Conservation (phyloP, 2,797 vertebrate species). For the Chaetodon trifasciatus region DNA sequence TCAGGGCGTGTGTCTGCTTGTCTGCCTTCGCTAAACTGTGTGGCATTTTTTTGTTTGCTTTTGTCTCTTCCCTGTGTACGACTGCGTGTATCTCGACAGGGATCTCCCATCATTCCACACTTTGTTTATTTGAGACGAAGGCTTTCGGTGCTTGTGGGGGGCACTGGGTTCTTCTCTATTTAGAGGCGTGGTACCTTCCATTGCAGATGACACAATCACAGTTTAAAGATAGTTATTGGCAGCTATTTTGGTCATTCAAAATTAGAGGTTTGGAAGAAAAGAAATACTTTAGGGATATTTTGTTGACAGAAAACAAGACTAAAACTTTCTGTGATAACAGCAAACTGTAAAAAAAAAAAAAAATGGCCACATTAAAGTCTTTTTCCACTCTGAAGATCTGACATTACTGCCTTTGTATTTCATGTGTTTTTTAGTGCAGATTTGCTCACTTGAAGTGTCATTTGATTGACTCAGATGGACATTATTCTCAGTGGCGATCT, state of each 20-base stretch:
- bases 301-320: too few species aligned
- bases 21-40: slow-evolving; percentile 59
- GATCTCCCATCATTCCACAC: slow-evolving; percentile 74
- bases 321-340: too few species aligned
- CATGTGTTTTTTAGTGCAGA: not conserved
- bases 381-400: not conserved
- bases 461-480: not conserved
- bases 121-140: slow-evolving; percentile 73
- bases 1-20: slow-evolving; percentile 69
- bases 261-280: not conserved
- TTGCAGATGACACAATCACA: not conserved
- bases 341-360: too few species aligned
- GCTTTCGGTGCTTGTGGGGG: slow-evolving; percentile 62
- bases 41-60: slow-evolving; percentile 70
- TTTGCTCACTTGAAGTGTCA: not conserved
- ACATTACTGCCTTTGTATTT: too few species aligned
- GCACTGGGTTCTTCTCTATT: slow-evolving; percentile 20
- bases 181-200: slow-evolving; percentile 11
- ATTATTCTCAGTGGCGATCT: not conserved
- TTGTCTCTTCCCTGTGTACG: slow-evolving; percentile 62
- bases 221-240: not conserved
- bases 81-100: slow-evolving; percentile 40
- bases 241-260: not conserved
- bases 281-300: not conserved
- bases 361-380: not conserved